Evolutionary conservation across 2,113 vertebrate species (phyloP).

Genomic region (Harpagus bidentatus): DNA sequence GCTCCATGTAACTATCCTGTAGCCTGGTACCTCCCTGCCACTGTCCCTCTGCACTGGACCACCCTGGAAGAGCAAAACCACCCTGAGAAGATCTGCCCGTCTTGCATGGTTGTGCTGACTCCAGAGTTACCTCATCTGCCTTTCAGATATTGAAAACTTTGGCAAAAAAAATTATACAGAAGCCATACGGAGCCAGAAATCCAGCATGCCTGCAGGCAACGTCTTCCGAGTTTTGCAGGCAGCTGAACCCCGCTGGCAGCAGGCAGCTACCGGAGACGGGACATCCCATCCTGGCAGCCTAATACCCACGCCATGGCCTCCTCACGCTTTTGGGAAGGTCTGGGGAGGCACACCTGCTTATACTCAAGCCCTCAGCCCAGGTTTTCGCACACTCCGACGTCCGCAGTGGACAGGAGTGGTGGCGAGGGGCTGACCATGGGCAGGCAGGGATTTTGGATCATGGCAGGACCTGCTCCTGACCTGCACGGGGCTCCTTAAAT

Average conservation of each 20-base stretch:
- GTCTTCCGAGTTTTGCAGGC: accelerated
- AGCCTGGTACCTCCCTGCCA: background rate
- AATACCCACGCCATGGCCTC: accelerated
- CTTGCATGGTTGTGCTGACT: background rate
- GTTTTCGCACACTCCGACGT: background rate
- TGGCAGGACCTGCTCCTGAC: background rate
- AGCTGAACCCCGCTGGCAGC: background rate
- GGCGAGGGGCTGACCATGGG: background rate
- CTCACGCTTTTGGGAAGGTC: background rate
- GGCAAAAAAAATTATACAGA: background rate
- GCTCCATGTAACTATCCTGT: accelerated
- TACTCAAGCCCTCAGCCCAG: background rate
- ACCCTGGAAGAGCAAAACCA: background rate
- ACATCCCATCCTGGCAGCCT: background rate
- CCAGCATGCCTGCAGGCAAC: accelerated
- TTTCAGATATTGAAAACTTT: background rate
- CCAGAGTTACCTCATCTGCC: background rate
- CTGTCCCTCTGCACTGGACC: no score
- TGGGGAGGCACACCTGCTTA: no score
- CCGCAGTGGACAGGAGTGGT: background rate
- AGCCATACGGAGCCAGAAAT: background rate
- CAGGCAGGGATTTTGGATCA: background rate
- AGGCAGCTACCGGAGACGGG: background rate
- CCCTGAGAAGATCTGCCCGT: accelerated
- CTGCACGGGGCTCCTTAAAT: background rate